Evolutionary conservation across 2,113 vertebrate genomes (phyloP), one percentile per base, ranked within the genome.

Genomic region (Acinonyx jubatus): DNA sequence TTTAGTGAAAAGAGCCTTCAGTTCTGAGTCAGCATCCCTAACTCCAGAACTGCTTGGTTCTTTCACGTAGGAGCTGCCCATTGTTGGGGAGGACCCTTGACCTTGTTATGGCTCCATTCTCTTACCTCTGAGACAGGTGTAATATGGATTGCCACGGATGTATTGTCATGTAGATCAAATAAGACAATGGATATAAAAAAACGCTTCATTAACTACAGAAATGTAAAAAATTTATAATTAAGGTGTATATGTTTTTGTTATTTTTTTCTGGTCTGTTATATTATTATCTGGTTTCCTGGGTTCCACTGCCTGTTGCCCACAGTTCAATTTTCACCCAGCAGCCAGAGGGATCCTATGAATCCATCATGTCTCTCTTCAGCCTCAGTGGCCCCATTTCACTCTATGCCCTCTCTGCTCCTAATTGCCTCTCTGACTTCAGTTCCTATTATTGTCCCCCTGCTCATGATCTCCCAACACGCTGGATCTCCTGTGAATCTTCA

Each of bases 101-200:
- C 21, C n/a, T 92, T 71, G 48, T 16, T 61, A 21, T 27, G 13
- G 36, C 16, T 80, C 55, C 15, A 0, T 31, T 80, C 96, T 88
- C 45, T 90, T 71, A 96, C 48, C 66, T 13, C 33, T 57, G 65
- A 84, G 52, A 69, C n/a, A 48, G 36, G 36, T 3, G 1, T 63
- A 38, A 13, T 38, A 23, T 11, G 10, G 4, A 3, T 52, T 68
- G 36, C 55, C 45, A 74, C 4, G 82, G 73, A 5, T 9, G 10
- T 29, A 52, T 33, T 16, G 12, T 78, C 25, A 36, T 73, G 61
- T 33, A 45, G n/a, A 52, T 41, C 36, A 57, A 41, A 57, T n/a
- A 84, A 76, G 89, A 61, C 13, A 45, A 74, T 48, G 16, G 12
- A 29, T 76, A 31, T 41, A 50, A 69, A 86, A 85, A 96, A n/a